phyloP scores from a whole-genome alignment of 2,797 vertebrate genomes.

The Apogon talboti region DNA sequence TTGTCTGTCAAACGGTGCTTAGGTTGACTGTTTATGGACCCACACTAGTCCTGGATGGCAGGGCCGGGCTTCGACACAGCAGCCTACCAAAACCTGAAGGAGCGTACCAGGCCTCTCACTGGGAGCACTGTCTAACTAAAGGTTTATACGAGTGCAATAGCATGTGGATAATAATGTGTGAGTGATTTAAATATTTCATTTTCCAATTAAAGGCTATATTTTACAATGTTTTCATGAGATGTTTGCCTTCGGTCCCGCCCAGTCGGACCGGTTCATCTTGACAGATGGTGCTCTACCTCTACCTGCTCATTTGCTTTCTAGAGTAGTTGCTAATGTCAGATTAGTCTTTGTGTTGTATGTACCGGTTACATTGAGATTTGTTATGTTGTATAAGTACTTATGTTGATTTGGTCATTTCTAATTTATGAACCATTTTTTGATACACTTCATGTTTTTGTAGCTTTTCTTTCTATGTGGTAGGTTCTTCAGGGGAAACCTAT shows the following conservation, averaged over 20 bases:
- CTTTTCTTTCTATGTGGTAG: slow-evolving; percentile 81
- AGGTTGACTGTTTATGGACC: slow-evolving; percentile 61
- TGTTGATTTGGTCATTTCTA: slow-evolving; percentile 87
- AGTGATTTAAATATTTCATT: slow-evolving; percentile 76
- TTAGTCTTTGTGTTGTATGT: slow-evolving; percentile 88
- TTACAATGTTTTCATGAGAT: slow-evolving; percentile 72
- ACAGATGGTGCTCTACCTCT: slow-evolving; percentile 95
- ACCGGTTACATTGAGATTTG: slow-evolving; percentile 93
- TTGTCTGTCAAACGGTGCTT: slow-evolving; percentile 54
- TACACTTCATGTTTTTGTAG: slow-evolving; percentile 77
- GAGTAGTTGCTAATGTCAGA: slow-evolving; percentile 84
- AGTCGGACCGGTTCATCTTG: slow-evolving; percentile 85
- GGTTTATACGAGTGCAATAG: slow-evolving; percentile 88
- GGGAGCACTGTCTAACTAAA: slow-evolving; percentile 85
- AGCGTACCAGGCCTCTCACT: slow-evolving; percentile 76
- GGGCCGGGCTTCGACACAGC: slow-evolving; percentile 54
- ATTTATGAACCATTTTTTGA: slow-evolving; percentile 92
- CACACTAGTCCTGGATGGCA: slow-evolving; percentile 46
- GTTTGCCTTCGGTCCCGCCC: slow-evolving; percentile 78
- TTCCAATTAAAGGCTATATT: slow-evolving; percentile 66
- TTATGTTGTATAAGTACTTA: slow-evolving; percentile 87
- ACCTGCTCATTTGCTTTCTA: slow-evolving; percentile 83
- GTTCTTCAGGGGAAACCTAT: slow-evolving; percentile 79
- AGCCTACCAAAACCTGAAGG: slow-evolving; percentile 74
- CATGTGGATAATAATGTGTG: slow-evolving; percentile 80